Evolutionary conservation across 1,140 invertebrate genomes (phyloP), one percentile per base, ranked within the genome.

Genomic region (Teleopsis dalmanni): DNA sequence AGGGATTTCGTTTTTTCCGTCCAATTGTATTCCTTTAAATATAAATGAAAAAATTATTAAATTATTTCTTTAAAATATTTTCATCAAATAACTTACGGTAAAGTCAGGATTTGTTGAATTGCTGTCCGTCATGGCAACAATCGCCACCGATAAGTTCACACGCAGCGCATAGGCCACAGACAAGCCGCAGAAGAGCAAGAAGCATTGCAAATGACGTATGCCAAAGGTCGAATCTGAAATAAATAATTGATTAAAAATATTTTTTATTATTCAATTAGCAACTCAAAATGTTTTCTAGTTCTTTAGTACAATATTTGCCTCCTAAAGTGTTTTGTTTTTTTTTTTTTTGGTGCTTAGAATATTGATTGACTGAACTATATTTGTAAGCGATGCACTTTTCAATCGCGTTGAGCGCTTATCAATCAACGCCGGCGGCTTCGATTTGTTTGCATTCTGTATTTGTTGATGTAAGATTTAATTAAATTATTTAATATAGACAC

Each of bases 91-190:
- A 58, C 60, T 76, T 52, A 61, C 65, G 2, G 60, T 57, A 52
- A 68, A 69, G 23, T 61, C 22, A 0, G 58, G 53, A 57, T 69
- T 68, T 18, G 55, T 56, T 4, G 49, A 27, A 0, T 41, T 36
- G 0, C 55, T 47, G 52, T 68, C 60, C 3, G 65, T 65, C 65
- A 68, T 68, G 44, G 62, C 65, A 50, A 68, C 65, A 19, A 86
- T 76, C 3, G 81, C 81, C 50, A 86, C 81, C 4, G 82, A 84
- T 47, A 85, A 73, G 43, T 81, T 82, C 10, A 83, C 79, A 48
- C 83, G 66, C 55, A 79, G 74, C 8, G 74, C 76, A 59, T 82
- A 85, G 3, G 78, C 80, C 21, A 80, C 72, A 0, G 79, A 60
- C 50, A 84, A 74, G 0, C 78, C 75, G 10, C 80, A 50, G 57